Base-by-base conservation (phyloP, 2,113 vertebrate genomes). In the Ceyx margarethae region DNA sequence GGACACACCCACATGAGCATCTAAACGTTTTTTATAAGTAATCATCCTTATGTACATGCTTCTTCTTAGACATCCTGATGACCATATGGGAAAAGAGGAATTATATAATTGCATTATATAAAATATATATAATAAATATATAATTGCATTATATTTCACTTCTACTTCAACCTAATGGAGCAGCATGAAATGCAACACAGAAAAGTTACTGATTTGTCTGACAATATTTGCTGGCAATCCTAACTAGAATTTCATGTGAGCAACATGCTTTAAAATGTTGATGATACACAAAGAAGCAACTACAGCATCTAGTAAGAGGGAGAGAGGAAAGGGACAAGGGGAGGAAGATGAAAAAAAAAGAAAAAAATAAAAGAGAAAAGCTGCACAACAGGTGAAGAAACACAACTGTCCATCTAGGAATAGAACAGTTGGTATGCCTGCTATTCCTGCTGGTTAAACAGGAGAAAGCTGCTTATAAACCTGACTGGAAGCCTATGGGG, bases 401-500 rank as follows among this genome's bases (percentile, higher is more conserved):
- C 40, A 83, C 46, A 81, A 72, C 42, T 72, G 23, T 73, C 60
- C 6, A 0, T 33, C 60, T 53, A 78, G 74, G 67, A 90, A 69
- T 2, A 83, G 58, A 35, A 66, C 8, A 82, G 43, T 11, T 90
- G 87, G 60, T 76, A 86, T 51, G 62, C n/a, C 87, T 94, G 62
- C n/a, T 90, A 33, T 85, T 85, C 86, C 68, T 58, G 46, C 45
- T 83, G 74, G 83, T 84, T 46, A 68, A 92, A 88, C 76, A 69
- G 86, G 42, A 74, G 28, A 78, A 86, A 89, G 65, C n/a, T 81
- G 40, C 21, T 85, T 43, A 48, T 56, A 66, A 29, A 56, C 10
- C 65, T 71, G 67, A 73, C 1, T 2, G 73, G 54, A 33, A 93
- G 48, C 11, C 51, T 50, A 16, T 28, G 25, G 51, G 65, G 9